Conservation (phyloP, 2,888 invertebrate genomes). For the Tetranychus truncatus region DNA sequence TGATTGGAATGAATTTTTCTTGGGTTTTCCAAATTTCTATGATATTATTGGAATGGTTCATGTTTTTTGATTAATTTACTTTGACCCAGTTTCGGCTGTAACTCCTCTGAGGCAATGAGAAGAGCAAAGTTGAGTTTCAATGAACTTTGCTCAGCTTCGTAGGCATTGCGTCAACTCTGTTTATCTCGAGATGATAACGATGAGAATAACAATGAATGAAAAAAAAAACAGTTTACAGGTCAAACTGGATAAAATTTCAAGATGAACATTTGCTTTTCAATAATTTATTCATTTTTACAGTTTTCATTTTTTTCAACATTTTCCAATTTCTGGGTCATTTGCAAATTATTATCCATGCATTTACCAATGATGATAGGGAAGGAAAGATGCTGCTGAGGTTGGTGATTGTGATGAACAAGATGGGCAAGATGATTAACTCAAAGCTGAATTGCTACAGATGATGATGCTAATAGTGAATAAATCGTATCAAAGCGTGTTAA, state of each 20-base stretch:
- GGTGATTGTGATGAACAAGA: too few relatives aligned
- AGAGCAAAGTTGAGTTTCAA: not conserved
- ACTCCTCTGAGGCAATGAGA: not conserved
- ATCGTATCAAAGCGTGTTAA: constrained; percentile 1
- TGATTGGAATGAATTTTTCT: not conserved
- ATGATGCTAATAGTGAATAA: not conserved
- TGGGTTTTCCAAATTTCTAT: too few relatives aligned
- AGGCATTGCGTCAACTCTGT: not conserved
- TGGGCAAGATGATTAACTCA: too few relatives aligned
- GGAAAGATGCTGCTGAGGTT: too few relatives aligned
- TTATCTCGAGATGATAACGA: not conserved
- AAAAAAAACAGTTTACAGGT: not conserved
- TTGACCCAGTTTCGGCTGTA: not conserved
- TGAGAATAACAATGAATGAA: not conserved
- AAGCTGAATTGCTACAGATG: too few relatives aligned
- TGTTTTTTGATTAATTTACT: not conserved
- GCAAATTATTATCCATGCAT: too few relatives aligned
- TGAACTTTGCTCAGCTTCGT: not conserved
- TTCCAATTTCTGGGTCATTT: too few relatives aligned
- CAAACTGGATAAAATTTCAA: not conserved
- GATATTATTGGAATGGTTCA: not conserved
- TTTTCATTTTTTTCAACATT: not conserved
- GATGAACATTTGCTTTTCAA: not conserved
- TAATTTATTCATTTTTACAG: not conserved
- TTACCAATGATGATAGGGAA: too few relatives aligned